Base-by-base conservation (phyloP, 2,888 invertebrate genomes). In the Eristalinus sepulchralis region DNA sequence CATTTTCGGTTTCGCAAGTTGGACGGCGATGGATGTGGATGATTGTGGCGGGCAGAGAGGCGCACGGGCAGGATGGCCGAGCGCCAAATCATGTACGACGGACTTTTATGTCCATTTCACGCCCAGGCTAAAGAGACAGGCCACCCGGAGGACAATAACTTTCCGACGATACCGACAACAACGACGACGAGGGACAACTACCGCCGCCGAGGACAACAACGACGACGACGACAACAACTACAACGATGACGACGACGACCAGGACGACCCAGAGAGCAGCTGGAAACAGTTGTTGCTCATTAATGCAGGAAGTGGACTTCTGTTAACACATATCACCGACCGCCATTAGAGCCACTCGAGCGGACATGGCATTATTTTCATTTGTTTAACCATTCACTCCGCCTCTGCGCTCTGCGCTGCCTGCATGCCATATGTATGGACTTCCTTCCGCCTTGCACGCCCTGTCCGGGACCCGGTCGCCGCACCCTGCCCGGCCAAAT, bases 311-410 rank as follows among this genome's bases (percentile, higher is more conserved):
- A 86, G 83, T 78, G 78, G 62, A 67, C 62, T 79, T 78, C 83
- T 83, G 83, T 79, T 86, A 86, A 83, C 86, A 79, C 86, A 86
- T 79, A 83, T 83, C 86, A 86, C 75, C 78, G 73, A 67, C 86
- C 70, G 67, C 71, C 79, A 83, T 86, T 86, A 86, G 83, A 71
- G 47, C 17, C 62, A 86, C 82, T 73, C 73, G 64, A 78, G 22
- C 55, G 78, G 73, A 66, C 82, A 47, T 47, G 82, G 70, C 53
- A 82, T 82, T 75, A 85, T 85, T 86, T 73, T 57, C 73, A 86
- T 86, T 86, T 86, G 75, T 71, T 71, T 78, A 78, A 78, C 73
- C 73, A 82, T 47, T 47, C 70, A 78, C 64, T 71, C 64, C 77
- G n/a, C 22, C 9, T 2, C 11, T 27, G 5, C 55, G 17, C 11